These are phyloP conservation scores for Planococcus citri DNA, from an alignment of 1,140 invertebrate species.

Conservation along the genomic window DNA sequence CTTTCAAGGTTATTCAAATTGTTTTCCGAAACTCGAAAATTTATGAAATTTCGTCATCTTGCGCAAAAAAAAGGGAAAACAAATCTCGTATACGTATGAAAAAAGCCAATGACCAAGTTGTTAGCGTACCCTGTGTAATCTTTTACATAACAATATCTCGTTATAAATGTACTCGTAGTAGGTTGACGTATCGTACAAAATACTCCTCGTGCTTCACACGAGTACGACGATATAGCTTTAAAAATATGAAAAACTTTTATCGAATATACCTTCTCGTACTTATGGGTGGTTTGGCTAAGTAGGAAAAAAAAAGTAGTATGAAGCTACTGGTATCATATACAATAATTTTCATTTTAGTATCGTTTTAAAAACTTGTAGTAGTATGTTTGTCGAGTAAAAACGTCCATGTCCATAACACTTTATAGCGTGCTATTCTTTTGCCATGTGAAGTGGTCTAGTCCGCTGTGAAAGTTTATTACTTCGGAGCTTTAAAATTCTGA, in stretches of 20 bases:
- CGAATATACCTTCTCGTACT: not conserved
- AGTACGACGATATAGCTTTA: too few relatives aligned
- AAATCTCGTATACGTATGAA: not conserved
- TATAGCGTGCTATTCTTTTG: not conserved
- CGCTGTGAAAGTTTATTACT: too few relatives aligned
- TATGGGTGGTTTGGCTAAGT: not conserved
- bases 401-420: not conserved
- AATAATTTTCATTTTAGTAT: not conserved
- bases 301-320: not conserved
- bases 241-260: not conserved
- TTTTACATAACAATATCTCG: not conserved
- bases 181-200: too few relatives aligned
- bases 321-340: not conserved
- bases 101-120: not conserved
- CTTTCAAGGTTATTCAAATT: not conserved
- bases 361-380: conserved; percentile 1
- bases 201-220: not conserved
- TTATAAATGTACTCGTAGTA: not conserved
- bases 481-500: too few relatives aligned
- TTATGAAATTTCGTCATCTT: not conserved
- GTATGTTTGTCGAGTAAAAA: not conserved
- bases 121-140: too few relatives aligned
- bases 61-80: not conserved
- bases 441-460: not conserved
- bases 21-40: not conserved